Base-by-base conservation (phyloP, 1,140 invertebrate genomes). In the Habropoda laboriosa region DNA sequence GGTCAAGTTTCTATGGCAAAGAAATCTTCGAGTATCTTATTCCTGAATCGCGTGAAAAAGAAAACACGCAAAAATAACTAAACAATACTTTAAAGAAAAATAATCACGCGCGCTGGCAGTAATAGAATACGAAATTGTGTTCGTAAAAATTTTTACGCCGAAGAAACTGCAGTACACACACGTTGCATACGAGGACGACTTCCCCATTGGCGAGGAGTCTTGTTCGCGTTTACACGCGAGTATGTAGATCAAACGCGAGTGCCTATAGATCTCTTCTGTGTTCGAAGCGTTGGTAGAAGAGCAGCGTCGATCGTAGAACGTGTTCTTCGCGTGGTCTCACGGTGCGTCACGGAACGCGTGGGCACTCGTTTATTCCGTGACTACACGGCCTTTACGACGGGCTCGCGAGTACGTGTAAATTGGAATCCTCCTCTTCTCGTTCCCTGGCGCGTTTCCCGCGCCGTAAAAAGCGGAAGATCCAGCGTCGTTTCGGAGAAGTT, bases 371-470 rank as follows among this genome's bases (percentile, higher is more conserved):
- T 8, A 35, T 79, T 64, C 40, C 60, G 71, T 64, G 58, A 71
- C 70, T 79, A 58, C 60, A 74, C 47, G n/a, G 58, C 38, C 40
- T 73, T 79, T 73, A 79, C 58, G 70, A 73, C 27, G 1, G 47
- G 24, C 51, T 74, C 57, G 71, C 77, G 38, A 58, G 55, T 79
- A 79, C 77, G 71, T 74, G 71, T 79, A 79, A 79, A 79, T 79
- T 74, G 71, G 68, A 74, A 63, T 74, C 49, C 58, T 45, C 49
- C 30, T 55, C 32, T 45, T 32, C 49, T 35, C 30, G 40, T 5
- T 71, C 27, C 30, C 42, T 27, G 53, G 12, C 55, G 45, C 27
- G 57, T 42, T 47, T 49, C 67, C n/a, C 67, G 42, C 18, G 24
- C 16, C 16, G 32, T 13, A 77, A 70, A 77, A 77, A 77, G 21